Percentiles rank a stretch among this genome's conserved stretches.
These are phyloP conservation scores for Drosophila setifemur DNA, from an alignment of 1,140 invertebrate genomes.

Conservation along the genomic window DNA sequence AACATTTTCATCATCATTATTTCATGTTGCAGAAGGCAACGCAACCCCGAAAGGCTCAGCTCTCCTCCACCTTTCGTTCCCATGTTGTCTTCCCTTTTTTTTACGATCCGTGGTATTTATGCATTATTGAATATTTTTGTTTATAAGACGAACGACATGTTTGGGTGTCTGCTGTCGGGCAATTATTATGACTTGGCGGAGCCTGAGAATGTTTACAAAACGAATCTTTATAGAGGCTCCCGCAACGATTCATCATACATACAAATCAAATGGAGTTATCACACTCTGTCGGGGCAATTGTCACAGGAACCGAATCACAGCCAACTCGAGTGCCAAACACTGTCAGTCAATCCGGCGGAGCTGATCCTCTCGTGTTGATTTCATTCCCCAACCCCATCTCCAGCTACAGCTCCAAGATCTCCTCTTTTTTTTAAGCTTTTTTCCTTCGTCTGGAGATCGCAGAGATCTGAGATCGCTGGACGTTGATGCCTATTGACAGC, in stretches of 20 bases:
- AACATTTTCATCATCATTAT: slow-evolving; percentile 81
- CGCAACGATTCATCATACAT: slow-evolving; percentile 22
- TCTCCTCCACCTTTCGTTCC: slow-evolving; percentile 29
- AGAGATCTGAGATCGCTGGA: slow-evolving; percentile 35
- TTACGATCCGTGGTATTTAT: slow-evolving; percentile 47
- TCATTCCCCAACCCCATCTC: too few species aligned
- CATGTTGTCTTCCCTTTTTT: slow-evolving; percentile 16
- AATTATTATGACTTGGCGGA: slow-evolving; percentile 17
- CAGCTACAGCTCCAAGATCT: slow-evolving; percentile 9
- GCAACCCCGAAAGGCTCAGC: slow-evolving; percentile 36
- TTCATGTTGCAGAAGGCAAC: slow-evolving; percentile 62
- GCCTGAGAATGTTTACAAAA: slow-evolving; percentile 69
- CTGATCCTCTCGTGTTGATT: slow-evolving; percentile 50
- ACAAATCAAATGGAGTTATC: slow-evolving; percentile 59
- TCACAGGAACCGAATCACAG: slow-evolving; percentile 57
- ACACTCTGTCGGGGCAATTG: slow-evolving; percentile 55
- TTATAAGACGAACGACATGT: slow-evolving; percentile 64
- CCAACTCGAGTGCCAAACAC: slow-evolving; percentile 63
- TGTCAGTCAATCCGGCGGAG: slow-evolving; percentile 46
- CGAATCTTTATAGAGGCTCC: slow-evolving; percentile 20
- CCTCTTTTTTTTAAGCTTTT: not conserved
- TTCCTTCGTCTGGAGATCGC: not conserved
- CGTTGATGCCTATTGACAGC: slow-evolving; percentile 81
- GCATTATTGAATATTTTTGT: slow-evolving; percentile 79
- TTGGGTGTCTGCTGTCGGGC: slow-evolving; percentile 27